These are phyloP conservation scores for Carterocephalus palaemon DNA, from an alignment of 2,888 invertebrate genomes.

Conservation along the genomic window DNA sequence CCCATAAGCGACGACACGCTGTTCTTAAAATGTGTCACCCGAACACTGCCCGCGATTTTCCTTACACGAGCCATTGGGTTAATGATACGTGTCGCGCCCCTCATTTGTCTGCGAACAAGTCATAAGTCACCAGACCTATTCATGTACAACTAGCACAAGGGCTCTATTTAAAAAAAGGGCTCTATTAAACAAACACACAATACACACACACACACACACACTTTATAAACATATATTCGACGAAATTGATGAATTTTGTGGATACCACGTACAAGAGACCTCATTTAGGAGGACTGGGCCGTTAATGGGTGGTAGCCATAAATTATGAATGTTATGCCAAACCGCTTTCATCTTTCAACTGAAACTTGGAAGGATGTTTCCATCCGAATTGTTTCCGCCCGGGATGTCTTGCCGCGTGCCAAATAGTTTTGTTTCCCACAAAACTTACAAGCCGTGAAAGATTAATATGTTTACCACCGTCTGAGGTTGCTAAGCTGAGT, in stretches of 20 bases:
- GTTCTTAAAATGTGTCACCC: too few species aligned
- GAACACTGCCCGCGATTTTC: too few species aligned
- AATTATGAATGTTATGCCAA: constrained; percentile 3
- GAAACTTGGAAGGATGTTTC: constrained; percentile 29
- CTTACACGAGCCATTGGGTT: not conserved
- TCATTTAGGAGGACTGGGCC: too few species aligned
- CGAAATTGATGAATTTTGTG: too few species aligned
- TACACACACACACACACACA: too few species aligned
- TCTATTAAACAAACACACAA: too few species aligned
- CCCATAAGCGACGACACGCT: too few species aligned
- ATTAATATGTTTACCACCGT: constrained; percentile 29
- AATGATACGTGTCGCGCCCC: not conserved
- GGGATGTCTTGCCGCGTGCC: constrained; percentile 18
- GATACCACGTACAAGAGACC: too few species aligned
- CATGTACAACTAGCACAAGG: too few species aligned
- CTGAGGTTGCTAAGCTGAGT: constrained; percentile 19
- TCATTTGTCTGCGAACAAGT: not conserved
- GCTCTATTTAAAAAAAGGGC: too few species aligned
- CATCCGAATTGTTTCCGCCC: constrained; percentile 27
- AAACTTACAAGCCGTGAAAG: constrained; percentile 24
- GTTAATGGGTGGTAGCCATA: too few species aligned
- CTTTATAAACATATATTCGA: too few species aligned
- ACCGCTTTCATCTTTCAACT: constrained; percentile 22
- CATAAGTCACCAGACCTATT: constrained; percentile 2
- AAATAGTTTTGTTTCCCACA: constrained; percentile 26